Base-by-base conservation (phyloP, 2,113 vertebrate genomes). In the Todiramphus chloris region DNA sequence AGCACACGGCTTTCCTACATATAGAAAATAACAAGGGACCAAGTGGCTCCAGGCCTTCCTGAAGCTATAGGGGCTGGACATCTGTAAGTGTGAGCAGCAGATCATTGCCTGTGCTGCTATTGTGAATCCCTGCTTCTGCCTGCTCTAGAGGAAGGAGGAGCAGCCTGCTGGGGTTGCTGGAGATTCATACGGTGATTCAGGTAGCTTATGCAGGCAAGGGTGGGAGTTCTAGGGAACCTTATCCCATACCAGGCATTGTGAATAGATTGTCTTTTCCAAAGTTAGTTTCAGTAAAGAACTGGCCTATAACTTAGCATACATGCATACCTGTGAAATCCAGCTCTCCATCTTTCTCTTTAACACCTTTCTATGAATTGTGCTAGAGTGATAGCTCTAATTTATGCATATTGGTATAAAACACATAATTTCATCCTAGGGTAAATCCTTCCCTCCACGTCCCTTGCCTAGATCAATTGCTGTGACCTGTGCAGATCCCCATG, bases 401-500 rank as follows among this genome's bases (percentile, higher is more conserved):
- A 46, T 0, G 1, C 1, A 0, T 55, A 46, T 20, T 43, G 72
- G 12, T 18, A 70, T 31, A 67, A 44, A 73, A 16, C 13, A 66
- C 33, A 37, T 20, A 4, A 56, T 75, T 78, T 68, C 13, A 33
- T 43, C 9, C 69, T 83, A 37, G 41, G 44, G 24, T 84, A 72
- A 77, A 72, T 37, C 27, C 53, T 80, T 48, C 59, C 46, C 25
- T 74, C 62, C 10, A 0, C 16, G 43, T 76, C 27, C 1, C 0
- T 88, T 78, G 56, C 46, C 51, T 1, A 1, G 56, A 87, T 46
- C 1, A 1, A 43, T 24, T 90, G 37, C 33, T 1, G 1, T 87
- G 64, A 28, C 21, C 41, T 63, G 16, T 31, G 17, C 15, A 59
- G 33, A 28, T 50, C 37, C 24, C 78, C 33, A 28, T 25, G 41